phyloP scores from a whole-genome alignment of 2,797 vertebrate genomes.

The Jordanella pulchra region DNA sequence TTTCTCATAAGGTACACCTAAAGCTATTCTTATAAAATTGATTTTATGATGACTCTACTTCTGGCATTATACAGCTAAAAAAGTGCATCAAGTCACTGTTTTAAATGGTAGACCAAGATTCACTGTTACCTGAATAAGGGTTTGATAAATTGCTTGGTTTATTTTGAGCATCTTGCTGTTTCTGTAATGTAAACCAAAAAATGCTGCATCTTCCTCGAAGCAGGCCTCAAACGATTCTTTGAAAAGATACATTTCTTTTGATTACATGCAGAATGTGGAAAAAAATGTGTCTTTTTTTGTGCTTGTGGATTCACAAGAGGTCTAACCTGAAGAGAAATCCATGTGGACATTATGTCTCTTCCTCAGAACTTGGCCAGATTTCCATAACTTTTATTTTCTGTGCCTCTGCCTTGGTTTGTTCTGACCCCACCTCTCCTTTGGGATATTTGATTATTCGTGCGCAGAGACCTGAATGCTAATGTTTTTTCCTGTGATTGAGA shows the following conservation, averaged over 20 bases:
- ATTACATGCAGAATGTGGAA: slow-evolving; percentile 26
- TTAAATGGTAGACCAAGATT: slow-evolving; percentile 41
- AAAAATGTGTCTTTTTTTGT: slow-evolving; percentile 25
- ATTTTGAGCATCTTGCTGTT: slow-evolving; percentile 27
- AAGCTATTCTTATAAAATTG: slow-evolving; percentile 40
- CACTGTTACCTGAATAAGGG: slow-evolving; percentile 30
- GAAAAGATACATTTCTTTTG: slow-evolving; percentile 38
- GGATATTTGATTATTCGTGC: slow-evolving; percentile 73
- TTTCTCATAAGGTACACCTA: slow-evolving; percentile 1
- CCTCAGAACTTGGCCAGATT: slow-evolving; percentile 66
- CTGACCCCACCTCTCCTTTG: slow-evolving; percentile 69
- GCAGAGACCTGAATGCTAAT: slow-evolving; percentile 69
- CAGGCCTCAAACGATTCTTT: slow-evolving; percentile 31
- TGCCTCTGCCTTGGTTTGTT: slow-evolving; percentile 54
- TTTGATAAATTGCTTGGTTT: slow-evolving; percentile 40
- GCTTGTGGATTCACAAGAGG: slow-evolving; percentile 40
- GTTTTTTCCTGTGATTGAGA: slow-evolving; percentile 69
- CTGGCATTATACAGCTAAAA: slow-evolving; percentile 17
- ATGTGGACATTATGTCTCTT: slow-evolving; percentile 51
- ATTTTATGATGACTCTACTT: slow-evolving; percentile 36
- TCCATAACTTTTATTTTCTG: slow-evolving; percentile 77
- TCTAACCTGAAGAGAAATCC: slow-evolving; percentile 52
- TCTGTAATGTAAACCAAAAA: slow-evolving; percentile 24
- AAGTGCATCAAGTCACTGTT: slow-evolving; percentile 23
- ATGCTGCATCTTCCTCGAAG: slow-evolving; percentile 26